phyloP scores from a whole-genome alignment of 2,113 vertebrate species.

The Ptilonorhynchus violaceus region DNA sequence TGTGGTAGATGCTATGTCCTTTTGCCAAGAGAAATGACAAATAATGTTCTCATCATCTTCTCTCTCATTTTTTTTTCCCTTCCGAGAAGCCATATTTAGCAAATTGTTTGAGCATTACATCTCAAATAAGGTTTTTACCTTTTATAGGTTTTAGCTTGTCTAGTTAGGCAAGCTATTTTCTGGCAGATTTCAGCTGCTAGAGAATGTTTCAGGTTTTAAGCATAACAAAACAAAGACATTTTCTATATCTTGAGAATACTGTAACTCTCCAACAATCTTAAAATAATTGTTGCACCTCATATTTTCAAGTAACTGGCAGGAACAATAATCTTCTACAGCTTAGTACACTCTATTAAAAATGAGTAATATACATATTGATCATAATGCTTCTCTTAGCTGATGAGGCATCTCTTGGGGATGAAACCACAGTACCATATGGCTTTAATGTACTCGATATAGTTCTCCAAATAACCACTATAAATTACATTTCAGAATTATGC shows the following conservation, averaged over 20 bases:
- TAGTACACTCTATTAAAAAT: conserved; percentile 50
- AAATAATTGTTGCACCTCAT: conserved; percentile 59
- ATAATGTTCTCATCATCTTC: not conserved
- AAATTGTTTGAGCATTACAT: not conserved
- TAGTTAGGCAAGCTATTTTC: not conserved
- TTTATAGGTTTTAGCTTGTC: conserved; percentile 8
- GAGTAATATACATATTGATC: conserved; percentile 55
- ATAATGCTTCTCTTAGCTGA: conserved; percentile 50
- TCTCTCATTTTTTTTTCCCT: not conserved
- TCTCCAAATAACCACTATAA: conserved; percentile 57
- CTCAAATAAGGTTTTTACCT: conserved; percentile 13
- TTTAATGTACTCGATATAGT: conserved; percentile 58
- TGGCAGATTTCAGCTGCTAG: not conserved
- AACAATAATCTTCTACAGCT: conserved; percentile 58
- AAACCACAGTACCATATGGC: conserved; percentile 52
- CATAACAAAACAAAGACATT: conserved; percentile 24
- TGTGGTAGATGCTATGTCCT: not conserved
- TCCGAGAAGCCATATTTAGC: not conserved
- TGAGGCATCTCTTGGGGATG: conserved; percentile 51
- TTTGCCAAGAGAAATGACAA: not conserved
- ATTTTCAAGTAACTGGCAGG: conserved; percentile 49
- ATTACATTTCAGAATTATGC: conserved; percentile 52
- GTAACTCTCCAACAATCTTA: conserved; percentile 38
- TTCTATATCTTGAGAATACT: conserved; percentile 48
- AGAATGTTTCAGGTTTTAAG: conserved; percentile 24